Conservation (phyloP, 2,797 vertebrate genomes). For the Atherinosoma microstoma region DNA sequence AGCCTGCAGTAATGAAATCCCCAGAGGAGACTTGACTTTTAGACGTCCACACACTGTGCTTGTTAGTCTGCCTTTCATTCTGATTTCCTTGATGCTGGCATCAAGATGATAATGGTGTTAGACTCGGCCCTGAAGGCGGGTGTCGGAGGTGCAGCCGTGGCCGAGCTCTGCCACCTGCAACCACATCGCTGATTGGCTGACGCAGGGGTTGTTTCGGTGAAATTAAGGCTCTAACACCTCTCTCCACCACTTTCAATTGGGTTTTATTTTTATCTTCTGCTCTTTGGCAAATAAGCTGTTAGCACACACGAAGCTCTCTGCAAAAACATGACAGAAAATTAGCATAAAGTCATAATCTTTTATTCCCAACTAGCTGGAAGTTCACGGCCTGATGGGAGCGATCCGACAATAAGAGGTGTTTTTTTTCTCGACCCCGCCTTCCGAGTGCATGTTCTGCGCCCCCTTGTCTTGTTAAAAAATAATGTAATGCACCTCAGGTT, state of each 20-base stretch:
- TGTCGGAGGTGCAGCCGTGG: constrained; percentile 31
- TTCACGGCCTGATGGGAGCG: not conserved
- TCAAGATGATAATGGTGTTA: constrained; percentile 51
- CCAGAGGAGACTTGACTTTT: constrained; percentile 38
- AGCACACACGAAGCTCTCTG: not conserved
- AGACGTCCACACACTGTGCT: constrained; percentile 33
- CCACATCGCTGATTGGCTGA: constrained; percentile 46
- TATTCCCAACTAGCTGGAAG: constrained; percentile 6
- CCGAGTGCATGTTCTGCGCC: constrained; percentile 10
- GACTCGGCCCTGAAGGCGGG: constrained; percentile 30
- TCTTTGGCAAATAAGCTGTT: constrained; percentile 17
- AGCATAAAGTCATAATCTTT: not conserved
- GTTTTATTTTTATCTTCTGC: not conserved
- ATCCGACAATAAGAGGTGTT: constrained; percentile 18
- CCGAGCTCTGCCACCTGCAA: constrained; percentile 42
- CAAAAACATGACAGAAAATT: constrained; percentile 1
- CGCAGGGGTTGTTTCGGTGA: constrained; percentile 13
- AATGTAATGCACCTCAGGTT: constrained; percentile 14
- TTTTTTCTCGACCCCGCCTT: not conserved
- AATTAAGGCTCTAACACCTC: constrained; percentile 44
- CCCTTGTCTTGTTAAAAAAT: constrained; percentile 20
- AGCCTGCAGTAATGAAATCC: constrained; percentile 34
- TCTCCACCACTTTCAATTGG: not conserved
- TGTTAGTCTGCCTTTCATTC: constrained; percentile 54
- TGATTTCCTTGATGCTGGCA: constrained; percentile 42